Percentiles rank a stretch among this genome's conserved stretches.
Conservation (phyloP, 2,113 vertebrate genomes). For the Abramis brama region DNA sequence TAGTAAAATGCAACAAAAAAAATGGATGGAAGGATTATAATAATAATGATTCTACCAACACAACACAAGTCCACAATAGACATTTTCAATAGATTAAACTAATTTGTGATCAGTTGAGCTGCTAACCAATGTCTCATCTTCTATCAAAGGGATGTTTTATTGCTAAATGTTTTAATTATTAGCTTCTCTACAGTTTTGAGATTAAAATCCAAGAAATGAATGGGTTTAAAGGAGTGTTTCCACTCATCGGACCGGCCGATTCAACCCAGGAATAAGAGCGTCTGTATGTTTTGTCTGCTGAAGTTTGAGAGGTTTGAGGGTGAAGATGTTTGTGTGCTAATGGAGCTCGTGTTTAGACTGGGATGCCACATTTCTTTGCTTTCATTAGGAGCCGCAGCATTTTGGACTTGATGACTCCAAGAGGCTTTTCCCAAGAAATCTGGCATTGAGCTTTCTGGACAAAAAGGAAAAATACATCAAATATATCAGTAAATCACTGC, state of each 20-base stretch:
- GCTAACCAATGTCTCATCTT: not conserved
- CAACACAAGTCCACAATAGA: too few relatives aligned
- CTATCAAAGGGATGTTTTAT: not conserved
- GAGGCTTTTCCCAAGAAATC: not conserved
- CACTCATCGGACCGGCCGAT: too few relatives aligned
- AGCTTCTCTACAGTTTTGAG: not conserved
- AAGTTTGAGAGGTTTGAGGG: not conserved
- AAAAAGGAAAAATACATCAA: not conserved
- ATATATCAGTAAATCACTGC: not conserved
- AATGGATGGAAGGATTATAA: too few relatives aligned
- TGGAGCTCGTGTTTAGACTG: slow-evolving; percentile 68
- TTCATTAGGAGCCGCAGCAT: slow-evolving; percentile 53
- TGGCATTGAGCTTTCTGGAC: not conserved
- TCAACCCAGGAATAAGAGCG: not conserved
- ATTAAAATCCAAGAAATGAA: not conserved
- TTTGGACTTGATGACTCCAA: slow-evolving; percentile 28
- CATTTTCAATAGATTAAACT: not conserved
- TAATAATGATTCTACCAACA: too few relatives aligned
- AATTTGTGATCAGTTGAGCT: not conserved
- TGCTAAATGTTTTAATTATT: not conserved
- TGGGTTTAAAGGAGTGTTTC: not conserved
- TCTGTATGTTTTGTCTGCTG: not conserved
- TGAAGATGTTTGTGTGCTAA: slow-evolving; percentile 62
- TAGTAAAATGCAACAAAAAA: too few relatives aligned
- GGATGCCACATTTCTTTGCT: slow-evolving; percentile 66